Base-by-base conservation (phyloP, 64 coral and sea anemone genomes). In the Pocillopora damicornis region DNA sequence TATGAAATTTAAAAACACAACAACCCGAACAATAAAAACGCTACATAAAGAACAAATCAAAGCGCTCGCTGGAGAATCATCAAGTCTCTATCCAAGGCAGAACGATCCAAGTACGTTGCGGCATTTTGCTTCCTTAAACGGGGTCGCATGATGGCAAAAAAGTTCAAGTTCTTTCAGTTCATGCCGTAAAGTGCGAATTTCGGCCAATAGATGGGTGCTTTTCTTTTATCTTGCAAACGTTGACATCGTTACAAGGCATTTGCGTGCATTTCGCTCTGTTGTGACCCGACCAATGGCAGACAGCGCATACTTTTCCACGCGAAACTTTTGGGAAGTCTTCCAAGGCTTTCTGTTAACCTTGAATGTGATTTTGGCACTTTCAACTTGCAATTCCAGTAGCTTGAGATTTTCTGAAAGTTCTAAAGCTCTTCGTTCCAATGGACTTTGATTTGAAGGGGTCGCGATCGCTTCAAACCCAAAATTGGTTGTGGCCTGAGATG, bases 351-450 rank as follows among this genome's bases (percentile, higher is more conserved):
- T 30, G 30, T 30, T 30, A 0, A 30, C 30, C 30, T 30, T 30
- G 30, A 30, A 30, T 30, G 57, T 64, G 15, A 17, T 72, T 72
- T 80, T 80, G 15, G 78, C 51, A 80, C 78, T 85, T 86, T 38
- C 66, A 73, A 73, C 30, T 56, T 86, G 83, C 38, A 87, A 68
- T 35, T 22, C 57, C 1, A 87, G 84, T 75, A 75, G 25, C 75
- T 87, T 68, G 20, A 87, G 86, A 22, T 87, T 87, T 76, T 87
- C 86, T 87, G 58, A 35, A 61, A 26, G 73, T 4, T 87, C 58
- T 20, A 61, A 56, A 45, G 86, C 73, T 76, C 86, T 76, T 72
- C 58, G 17, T 34, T 82, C 79, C 26, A 82, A 60, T 3, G 18
- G 38, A 60, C 79, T 82, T 9, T 65, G 14, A 65, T 16, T 65